Conservation (phyloP, 2,797 vertebrate genomes). For the Sebastiscus albofasciatus region DNA sequence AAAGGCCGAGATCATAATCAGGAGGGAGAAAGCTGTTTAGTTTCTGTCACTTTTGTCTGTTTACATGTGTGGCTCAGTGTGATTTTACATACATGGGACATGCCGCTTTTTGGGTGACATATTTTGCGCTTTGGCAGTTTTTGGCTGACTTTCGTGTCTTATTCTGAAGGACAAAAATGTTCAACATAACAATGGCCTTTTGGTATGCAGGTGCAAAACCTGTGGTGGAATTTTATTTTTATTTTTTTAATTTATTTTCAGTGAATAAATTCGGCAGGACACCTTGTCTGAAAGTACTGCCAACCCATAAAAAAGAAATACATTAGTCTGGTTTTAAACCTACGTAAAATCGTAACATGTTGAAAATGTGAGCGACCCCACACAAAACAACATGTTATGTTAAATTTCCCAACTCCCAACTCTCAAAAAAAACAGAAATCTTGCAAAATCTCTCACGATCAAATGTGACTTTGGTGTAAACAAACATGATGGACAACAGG, state of each 20-base stretch:
- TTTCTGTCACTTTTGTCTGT: conserved; percentile 84
- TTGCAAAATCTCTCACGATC: too few species aligned
- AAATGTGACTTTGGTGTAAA: too few species aligned
- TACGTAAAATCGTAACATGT: too few species aligned
- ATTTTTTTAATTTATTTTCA: neutral
- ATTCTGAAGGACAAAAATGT: conserved; percentile 8
- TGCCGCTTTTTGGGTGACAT: conserved; percentile 34
- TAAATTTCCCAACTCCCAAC: too few species aligned
- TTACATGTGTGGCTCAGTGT: conserved; percentile 40
- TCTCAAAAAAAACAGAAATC: too few species aligned
- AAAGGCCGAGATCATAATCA: conserved; percentile 90
- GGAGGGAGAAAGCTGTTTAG: conserved; percentile 85
- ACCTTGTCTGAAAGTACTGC: neutral
- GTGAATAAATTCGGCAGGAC: neutral
- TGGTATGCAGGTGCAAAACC: conserved; percentile 13
- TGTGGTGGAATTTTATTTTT: neutral
- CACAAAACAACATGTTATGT: too few species aligned
- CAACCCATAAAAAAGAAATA: neutral
- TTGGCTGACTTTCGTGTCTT: conserved; percentile 18
- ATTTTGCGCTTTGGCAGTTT: conserved; percentile 33
- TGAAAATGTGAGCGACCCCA: too few species aligned
- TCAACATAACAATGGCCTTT: conserved; percentile 11
- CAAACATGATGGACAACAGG: too few species aligned
- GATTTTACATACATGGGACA: conserved; percentile 53
- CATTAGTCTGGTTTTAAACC: neutral